Evolutionary conservation across 2,113 vertebrate species (phyloP).

Genomic region (Holacanthus passer): DNA sequence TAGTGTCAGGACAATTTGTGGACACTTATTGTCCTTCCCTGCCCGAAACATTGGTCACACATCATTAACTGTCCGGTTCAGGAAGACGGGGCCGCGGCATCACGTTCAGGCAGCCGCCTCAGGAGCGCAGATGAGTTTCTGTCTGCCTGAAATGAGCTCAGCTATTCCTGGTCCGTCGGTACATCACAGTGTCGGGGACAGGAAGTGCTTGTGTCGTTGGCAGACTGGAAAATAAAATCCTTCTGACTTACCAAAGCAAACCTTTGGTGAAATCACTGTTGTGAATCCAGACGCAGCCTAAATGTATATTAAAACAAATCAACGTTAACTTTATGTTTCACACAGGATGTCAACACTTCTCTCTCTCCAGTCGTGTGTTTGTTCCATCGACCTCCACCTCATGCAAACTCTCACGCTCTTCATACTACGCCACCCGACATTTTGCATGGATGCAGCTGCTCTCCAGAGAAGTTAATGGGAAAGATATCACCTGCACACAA

Average conservation of each 20-base stretch:
- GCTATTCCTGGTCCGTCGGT: constrained; percentile 9
- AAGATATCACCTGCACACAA: no score
- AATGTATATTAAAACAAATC: no score
- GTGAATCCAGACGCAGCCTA: background rate
- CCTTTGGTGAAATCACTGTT: background rate
- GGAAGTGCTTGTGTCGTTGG: background rate
- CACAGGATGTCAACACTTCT: no score
- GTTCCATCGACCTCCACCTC: no score
- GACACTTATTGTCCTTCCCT: constrained; percentile 19
- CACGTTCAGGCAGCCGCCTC: background rate
- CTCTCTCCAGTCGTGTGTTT: no score
- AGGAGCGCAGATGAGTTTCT: constrained; percentile 18
- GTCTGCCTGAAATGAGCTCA: constrained; percentile 5
- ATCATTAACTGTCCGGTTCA: constrained; percentile 41
- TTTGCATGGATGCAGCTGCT: no score
- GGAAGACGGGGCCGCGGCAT: background rate
- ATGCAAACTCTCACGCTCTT: no score
- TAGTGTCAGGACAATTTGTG: constrained; percentile 12
- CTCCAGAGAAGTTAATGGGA: no score
- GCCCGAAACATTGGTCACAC: constrained; percentile 25
- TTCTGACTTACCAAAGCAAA: background rate
- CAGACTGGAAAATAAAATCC: background rate
- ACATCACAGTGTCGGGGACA: background rate
- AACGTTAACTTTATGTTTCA: no score
- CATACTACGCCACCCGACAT: no score